Evolutionary conservation across 2,888 invertebrate genomes (phyloP).

Genomic region (Tinea pellionella): DNA sequence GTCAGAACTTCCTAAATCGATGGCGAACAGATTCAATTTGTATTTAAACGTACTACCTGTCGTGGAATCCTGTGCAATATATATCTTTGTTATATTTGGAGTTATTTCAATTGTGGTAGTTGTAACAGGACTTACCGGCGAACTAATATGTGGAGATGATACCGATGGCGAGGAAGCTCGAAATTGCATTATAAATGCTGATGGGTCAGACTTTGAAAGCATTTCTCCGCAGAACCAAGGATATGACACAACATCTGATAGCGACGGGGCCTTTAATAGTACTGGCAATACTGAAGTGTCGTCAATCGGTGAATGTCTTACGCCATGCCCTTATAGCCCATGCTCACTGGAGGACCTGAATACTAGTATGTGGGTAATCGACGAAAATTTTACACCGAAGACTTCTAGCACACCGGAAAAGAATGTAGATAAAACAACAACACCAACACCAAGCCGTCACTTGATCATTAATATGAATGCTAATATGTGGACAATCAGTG

Average conservation of each 20-base stretch:
- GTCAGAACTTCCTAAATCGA: constrained; percentile 71
- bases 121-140: constrained; percentile 51
- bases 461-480: no score
- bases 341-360: no score
- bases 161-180: constrained; percentile 25
- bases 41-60: constrained; percentile 80
- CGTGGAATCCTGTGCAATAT: constrained; percentile 68
- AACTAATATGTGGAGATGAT: constrained; percentile 49
- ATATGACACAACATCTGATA: constrained; percentile 51
- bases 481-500: no score
- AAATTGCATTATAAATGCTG: constrained; percentile 28
- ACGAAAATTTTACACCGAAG: no score
- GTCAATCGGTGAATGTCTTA: no score
- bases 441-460: no score
- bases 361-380: no score
- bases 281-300: no score
- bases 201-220: constrained; percentile 28
- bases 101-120: constrained; percentile 63
- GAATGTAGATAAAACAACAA: no score
- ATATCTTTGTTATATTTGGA: constrained; percentile 63
- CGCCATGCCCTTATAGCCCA: no score
- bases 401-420: no score
- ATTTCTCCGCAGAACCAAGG: constrained; percentile 45
- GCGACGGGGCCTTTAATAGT: no score
- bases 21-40: constrained; percentile 75